These are phyloP conservation scores for Platysternon megacephalum DNA, from an alignment of 2,113 vertebrate species.

Conservation along the genomic window DNA sequence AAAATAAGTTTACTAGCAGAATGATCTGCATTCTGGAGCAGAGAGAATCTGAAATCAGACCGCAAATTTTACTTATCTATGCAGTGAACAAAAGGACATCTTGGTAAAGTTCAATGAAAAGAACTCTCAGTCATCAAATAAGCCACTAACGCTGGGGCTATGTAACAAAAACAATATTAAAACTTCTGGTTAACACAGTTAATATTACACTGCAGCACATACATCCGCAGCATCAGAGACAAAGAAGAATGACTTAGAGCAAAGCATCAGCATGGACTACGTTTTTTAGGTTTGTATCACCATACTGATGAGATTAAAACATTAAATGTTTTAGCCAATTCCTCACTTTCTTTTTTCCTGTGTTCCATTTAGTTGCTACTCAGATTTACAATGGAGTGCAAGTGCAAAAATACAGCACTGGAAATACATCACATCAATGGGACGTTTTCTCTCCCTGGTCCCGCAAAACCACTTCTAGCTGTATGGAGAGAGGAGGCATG, in stretches of 20 bases:
- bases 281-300: not conserved
- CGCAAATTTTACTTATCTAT: not conserved
- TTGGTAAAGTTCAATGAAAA: not conserved
- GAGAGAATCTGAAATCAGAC: not conserved
- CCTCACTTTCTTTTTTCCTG: not conserved
- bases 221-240: not conserved
- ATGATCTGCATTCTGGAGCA: not conserved
- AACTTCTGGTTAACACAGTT: not conserved
- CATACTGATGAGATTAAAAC: not conserved
- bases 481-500: rapidly evolving
- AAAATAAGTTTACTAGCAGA: not conserved
- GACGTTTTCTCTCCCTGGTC: not conserved
- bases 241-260: not conserved
- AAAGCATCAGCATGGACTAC: not conserved
- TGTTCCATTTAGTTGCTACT: not conserved
- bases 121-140: not conserved
- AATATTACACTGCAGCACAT: not conserved
- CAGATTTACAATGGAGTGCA: rapidly evolving
- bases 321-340: not conserved
- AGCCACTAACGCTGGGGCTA: not conserved
- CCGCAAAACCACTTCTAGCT: not conserved
- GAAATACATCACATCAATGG: not conserved
- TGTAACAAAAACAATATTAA: not conserved
- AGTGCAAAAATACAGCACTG: not conserved
- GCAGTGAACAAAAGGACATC: not conserved